Evolutionary conservation across 1,140 invertebrate species (phyloP), one percentile per base, ranked within the genome.

Genomic region (Theocolax elegans): DNA sequence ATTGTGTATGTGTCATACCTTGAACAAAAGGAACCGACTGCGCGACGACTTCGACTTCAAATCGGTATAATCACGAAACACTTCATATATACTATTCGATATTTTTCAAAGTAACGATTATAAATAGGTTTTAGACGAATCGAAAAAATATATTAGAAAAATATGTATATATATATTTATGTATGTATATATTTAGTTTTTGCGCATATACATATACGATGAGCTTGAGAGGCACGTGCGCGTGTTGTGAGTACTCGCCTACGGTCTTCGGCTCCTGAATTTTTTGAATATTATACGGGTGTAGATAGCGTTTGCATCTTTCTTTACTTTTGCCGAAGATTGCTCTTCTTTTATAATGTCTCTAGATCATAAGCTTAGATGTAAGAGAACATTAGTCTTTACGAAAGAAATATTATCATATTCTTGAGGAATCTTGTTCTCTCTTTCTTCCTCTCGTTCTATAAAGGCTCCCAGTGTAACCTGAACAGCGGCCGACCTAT

Each of bases 211-310:
- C 12, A 46, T 21, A 38, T 12, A 49, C 17, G 51, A 40, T 42
- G 60, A 58, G 67, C 17, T 29, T 21, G 49, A 62, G 40, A 79
- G 81, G 81, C 77, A 76, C 79, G 81, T 80, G 80, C 76, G 77
- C 80, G 69, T 84, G 83, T 83, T 84, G 83, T 84, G 77, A 84
- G 83, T 83, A 84, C 83, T 80, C 46, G 53, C 82, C 78, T 74
- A 75, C 80, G 79, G 76, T 80, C 81, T 77, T 72, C 38, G 59
- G 58, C 67, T 64, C 59, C 31, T 62, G n/a, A 19, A 23, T 9
- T 35, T 51, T 65, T 25, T 46, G n/a, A n/a, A n/a, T n/a, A n/a
- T n/a, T 12, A 56, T 56, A 35, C 53, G 42, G 42, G 25, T 58
- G 53, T 48, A 48, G 38, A 54, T 58, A 58, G 40, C 53, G 42